Base-by-base conservation (phyloP, 2,888 invertebrate species). In the Ichneumon xanthorius region DNA sequence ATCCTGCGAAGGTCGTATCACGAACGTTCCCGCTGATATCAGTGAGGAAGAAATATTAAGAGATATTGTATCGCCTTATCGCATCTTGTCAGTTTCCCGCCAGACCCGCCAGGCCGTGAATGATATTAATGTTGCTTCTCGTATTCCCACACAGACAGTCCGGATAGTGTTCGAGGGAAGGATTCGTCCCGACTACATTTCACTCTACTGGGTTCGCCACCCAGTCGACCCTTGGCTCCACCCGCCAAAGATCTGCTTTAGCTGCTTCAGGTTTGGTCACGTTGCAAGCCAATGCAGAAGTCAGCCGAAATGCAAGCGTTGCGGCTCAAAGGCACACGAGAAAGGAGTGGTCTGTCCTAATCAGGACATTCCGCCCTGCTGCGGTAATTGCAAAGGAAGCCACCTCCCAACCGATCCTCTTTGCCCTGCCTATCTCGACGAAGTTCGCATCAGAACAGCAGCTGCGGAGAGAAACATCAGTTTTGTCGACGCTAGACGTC, bases 231-330 rank as follows among this genome's bases (percentile, higher is more conserved):
- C 16, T 6, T 65, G 40, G 33, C n/a, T n/a, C 37, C 37, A n/a
- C 40, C 65, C 65, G 4, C 11, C 40, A 1, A 16, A n/a, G 7
- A 65, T 65, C 14, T 65, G 65, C 16, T 65, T 65, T 4, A 33
- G 37, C 4, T 65, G 65, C 19, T 65, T 65, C 2, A 65, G 1
- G 4, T 65, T 65, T n/a, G 19, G 19, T 19, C 40, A 65, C n/a
- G 40, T 65, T n/a, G 19, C 40, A 16, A 37, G 4, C 7, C 65
- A 65, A n/a, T 65, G 65, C 37, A 65, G 19, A 65, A n/a, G 65
- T n/a, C 65, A n/a, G 2, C 40, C 16, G 0, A 65, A 40, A 40
- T 65, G 65, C 9, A 40, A 0, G 6, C 37, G 19, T 19, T 65
- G 40, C n/a, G 65, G 65, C 0, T 16, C n/a, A 14, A n/a, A 37